These are phyloP conservation scores for Plagodis pulveraria DNA, from an alignment of 2,888 invertebrate species.

Conservation along the genomic window DNA sequence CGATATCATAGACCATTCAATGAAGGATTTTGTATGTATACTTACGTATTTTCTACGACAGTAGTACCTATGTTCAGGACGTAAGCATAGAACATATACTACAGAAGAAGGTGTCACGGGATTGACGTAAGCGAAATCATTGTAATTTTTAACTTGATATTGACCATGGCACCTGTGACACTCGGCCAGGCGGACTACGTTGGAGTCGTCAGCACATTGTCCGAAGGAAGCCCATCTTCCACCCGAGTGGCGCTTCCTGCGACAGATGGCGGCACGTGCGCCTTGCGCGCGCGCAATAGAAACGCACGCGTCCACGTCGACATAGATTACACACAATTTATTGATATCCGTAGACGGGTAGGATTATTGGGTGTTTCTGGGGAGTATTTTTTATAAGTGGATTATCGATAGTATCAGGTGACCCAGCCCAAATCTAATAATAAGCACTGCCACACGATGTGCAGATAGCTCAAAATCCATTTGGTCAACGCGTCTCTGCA, in stretches of 20 bases:
- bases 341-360: constrained; percentile 22
- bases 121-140: constrained; percentile 27
- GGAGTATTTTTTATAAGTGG: background rate
- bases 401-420: too few relatives aligned
- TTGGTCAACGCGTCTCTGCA: too few relatives aligned
- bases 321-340: constrained; percentile 56
- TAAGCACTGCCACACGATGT: too few relatives aligned
- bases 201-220: constrained; percentile 38
- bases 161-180: constrained; percentile 49
- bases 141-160: constrained; percentile 18
- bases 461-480: too few relatives aligned
- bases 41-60: background rate
- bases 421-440: too few relatives aligned
- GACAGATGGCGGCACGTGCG: constrained; percentile 79
- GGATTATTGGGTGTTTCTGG: constrained; percentile 17
- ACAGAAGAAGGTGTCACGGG: too few relatives aligned
- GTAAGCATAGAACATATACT: too few relatives aligned
- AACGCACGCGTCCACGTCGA: constrained; percentile 42
- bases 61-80: too few relatives aligned
- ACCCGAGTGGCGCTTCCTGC: constrained; percentile 76
- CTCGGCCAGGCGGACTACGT: constrained; percentile 35
- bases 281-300: constrained; percentile 46
- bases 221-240: constrained; percentile 80
- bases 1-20: too few relatives aligned
- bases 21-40: background rate